Base-by-base conservation (phyloP, 2,797 vertebrate genomes). In the Ambastaia sidthimunki region DNA sequence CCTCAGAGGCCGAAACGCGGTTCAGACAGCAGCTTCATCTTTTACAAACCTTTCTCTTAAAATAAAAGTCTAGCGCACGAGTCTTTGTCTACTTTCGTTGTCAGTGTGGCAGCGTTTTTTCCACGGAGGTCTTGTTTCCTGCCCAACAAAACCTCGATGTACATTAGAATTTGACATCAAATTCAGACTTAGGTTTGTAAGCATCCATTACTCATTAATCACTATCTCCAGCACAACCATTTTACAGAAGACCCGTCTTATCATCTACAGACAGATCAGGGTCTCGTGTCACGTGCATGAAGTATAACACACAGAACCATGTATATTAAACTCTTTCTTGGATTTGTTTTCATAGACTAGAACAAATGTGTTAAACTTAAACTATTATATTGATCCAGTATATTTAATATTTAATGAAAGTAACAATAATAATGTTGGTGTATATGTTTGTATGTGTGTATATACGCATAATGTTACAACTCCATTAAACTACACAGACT, bases 81-180 rank as follows among this genome's bases (percentile, higher is more conserved):
- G 23, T 60, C 19, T 57, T 4, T 4, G 13, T 15, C 1, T 28
- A 4, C 13, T 5, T 59, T 12, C 31, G 5, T 5, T 37, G 34
- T 37, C 60, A 10, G 16, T 44, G 37, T 37, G 48, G n/a, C 31
- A 41, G 31, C 25, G 50, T 70, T 70, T 77, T 59, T 52, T 12
- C 67, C 66, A 66, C 11, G 47, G 52, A 31, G 44, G 19, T 50
- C n/a, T 65, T 31, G n/a, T n/a, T 78, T 78, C 55, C 55, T 62
- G 13, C 41, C 76, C 76, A 78, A 57, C 7, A 48, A 71, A 50
- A 70, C 41, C 41, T 28, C 15, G 6, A 23, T 37, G 25, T 72
- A 47, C 74, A 48, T 55, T 62, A 59, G 37, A 60, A 60, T 60
- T 59, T 76, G 74, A 76, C 63, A 34, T 78, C 57, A 54, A 11